Percentiles rank a stretch among this genome's conserved stretches.
These are phyloP conservation scores for Catharus minimus DNA, from an alignment of 2,113 vertebrate genomes.

Conservation along the genomic window DNA sequence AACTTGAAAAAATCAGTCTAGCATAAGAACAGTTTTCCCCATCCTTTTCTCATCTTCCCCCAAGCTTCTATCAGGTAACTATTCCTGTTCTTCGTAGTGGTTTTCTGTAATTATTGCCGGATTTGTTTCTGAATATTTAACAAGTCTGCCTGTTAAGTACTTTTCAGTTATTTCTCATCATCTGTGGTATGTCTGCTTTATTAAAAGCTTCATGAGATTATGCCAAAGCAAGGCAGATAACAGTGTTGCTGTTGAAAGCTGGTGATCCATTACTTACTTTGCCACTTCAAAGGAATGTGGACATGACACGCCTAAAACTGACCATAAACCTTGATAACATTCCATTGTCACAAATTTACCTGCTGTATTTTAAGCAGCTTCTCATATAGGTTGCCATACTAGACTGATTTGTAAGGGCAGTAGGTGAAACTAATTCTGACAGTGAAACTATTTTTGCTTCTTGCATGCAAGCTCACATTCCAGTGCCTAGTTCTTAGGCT, in stretches of 20 bases:
- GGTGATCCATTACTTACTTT: neutral
- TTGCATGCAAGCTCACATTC: neutral
- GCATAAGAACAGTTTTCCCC: slow-evolving; percentile 5
- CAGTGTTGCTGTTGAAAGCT: neutral
- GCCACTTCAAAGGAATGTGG: neutral
- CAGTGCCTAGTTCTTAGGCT: neutral
- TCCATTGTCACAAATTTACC: neutral
- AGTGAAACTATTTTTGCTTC: neutral
- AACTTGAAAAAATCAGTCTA: slow-evolving; percentile 44
- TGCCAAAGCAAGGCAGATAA: neutral
- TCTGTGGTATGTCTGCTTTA: slow-evolving; percentile 10
- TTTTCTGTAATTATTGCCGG: slow-evolving; percentile 36
- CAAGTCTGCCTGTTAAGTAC: slow-evolving; percentile 44
- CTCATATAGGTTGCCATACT: neutral
- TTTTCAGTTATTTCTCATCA: slow-evolving; percentile 40
- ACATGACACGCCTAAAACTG: neutral
- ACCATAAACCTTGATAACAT: neutral
- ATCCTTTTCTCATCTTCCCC: slow-evolving; percentile 22
- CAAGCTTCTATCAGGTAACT: slow-evolving; percentile 35
- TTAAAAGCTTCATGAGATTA: neutral
- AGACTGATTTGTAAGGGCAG: neutral
- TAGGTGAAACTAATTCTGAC: neutral
- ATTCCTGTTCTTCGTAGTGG: slow-evolving; percentile 38
- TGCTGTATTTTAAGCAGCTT: neutral
- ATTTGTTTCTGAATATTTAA: slow-evolving; percentile 59